Evolutionary conservation across 2,797 vertebrate species (phyloP), one percentile per base, ranked within the genome.

Genomic region (Heterohyrax brucei): DNA sequence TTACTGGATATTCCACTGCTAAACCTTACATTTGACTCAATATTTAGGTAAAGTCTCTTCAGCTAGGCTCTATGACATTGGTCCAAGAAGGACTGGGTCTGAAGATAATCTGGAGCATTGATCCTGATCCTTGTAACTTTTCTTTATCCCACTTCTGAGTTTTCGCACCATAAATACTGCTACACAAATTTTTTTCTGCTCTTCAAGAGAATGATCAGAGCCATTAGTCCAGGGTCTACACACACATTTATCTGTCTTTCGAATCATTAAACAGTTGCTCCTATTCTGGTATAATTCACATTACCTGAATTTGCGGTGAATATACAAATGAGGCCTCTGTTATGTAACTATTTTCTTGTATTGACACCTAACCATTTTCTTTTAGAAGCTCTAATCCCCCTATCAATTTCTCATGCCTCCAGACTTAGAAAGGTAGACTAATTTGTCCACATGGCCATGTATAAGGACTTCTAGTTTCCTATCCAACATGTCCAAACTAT

Each of bases 21-120:
- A 39, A 91, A 53, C 66, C 14, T 59, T 84, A 80, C 30, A 77
- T 79, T 77, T 68, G 21, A 78, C 19, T 84, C 87, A 24, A 81
- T 87, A 89, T 78, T 72, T 82, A 87, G 21, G 26, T 87, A 93
- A 94, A 91, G 19, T 1, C 22, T 7, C 46, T 81, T 61, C 68
- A 64, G 10, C 19, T 92, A 68, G 30, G 30, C 12, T 33, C 50
- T 85, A 9, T 76, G 26, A 89, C 39, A 64, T 39, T 48, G 7
- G 16, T 39, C 44, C 44, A 86, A 81, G 82, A 39, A 16, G 4
- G 13, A 10, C n/a, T 80, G 6, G n/a, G 24, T 87, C 46, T 89
- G 68, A 93, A 72, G 22, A 62, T 46, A 33, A 61, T 68, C 30
- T 46, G 7, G 83, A 48, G 62, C 26, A 59, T 10, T 84, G 39